Evolutionary conservation across 2,797 vertebrate genomes (phyloP).

Genomic region (Macropodus opercularis): DNA sequence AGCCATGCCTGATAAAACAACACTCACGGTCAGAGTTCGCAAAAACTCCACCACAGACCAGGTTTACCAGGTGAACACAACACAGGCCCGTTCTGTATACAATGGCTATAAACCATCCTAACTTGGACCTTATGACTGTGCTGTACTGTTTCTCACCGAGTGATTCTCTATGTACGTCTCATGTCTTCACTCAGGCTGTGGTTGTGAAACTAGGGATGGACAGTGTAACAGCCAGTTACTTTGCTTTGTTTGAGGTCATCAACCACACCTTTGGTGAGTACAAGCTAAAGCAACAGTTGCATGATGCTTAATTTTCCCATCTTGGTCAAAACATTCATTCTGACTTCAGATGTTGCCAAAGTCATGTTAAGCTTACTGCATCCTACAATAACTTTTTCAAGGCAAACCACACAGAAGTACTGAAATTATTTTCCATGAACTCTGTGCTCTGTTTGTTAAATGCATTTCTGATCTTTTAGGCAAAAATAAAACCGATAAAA

Average conservation of each 20-base stretch:
- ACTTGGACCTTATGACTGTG: not conserved
- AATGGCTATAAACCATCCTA: not conserved
- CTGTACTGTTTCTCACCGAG: not conserved
- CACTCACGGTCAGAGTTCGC: conserved; percentile 90
- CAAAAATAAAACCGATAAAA: too few relatives aligned
- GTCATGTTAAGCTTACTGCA: too few relatives aligned
- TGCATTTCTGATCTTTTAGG: conserved; percentile 1
- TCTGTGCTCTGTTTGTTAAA: not conserved
- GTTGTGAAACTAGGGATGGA: conserved; percentile 94
- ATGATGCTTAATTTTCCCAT: not conserved
- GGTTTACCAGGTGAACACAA: conserved; percentile 90
- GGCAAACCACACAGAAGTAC: not conserved
- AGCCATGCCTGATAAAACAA: conserved; percentile 90
- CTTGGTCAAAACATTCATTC: not conserved
- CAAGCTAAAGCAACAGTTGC: not conserved
- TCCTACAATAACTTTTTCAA: not conserved
- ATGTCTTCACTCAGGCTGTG: conserved; percentile 82
- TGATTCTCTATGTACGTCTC: conserved; percentile 3
- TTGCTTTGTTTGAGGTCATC: conserved; percentile 98
- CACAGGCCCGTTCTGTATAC: not conserved
- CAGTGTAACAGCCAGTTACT: conserved; percentile 95
- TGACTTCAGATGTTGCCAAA: not conserved
- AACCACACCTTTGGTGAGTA: conserved; percentile 97
- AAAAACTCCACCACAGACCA: conserved; percentile 98
- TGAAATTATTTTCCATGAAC: conserved; percentile 2